phyloP scores from a whole-genome alignment of 2,113 vertebrate genomes.

The Prochilodus magdalenae region DNA sequence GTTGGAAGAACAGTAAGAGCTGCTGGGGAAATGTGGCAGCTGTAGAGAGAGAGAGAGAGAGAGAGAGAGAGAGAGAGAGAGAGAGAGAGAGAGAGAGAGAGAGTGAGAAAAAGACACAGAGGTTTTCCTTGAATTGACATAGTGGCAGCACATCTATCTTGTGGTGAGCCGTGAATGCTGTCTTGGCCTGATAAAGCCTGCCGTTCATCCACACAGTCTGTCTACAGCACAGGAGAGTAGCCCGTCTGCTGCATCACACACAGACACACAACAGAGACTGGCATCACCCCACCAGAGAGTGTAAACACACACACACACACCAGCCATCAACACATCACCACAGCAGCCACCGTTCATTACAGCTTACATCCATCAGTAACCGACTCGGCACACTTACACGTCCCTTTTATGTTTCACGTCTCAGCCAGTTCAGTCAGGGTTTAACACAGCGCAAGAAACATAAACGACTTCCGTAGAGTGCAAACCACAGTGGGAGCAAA shows the following conservation, averaged over 20 bases:
- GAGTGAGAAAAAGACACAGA: slow-evolving; percentile 25
- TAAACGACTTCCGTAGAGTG: neutral
- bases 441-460: neutral
- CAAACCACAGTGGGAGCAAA: neutral
- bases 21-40: neutral
- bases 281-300: neutral
- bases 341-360: neutral
- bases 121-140: slow-evolving; percentile 53
- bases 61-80: slow-evolving; percentile 7
- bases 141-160: slow-evolving; percentile 62
- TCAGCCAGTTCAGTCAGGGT: neutral
- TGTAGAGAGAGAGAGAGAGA: neutral
- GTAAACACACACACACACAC: neutral
- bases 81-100: slow-evolving; percentile 34
- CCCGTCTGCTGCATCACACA: neutral
- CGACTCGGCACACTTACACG: neutral
- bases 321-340: neutral
- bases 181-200: slow-evolving; percentile 62
- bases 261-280: neutral
- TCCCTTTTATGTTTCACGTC: neutral
- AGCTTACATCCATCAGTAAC: neutral
- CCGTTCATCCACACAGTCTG: slow-evolving; percentile 17
- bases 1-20: neutral
- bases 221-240: slow-evolving; percentile 8
- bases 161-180: slow-evolving; percentile 50